Percentiles rank a stretch among this genome's conserved stretches.
Conservation (phyloP, 2,113 vertebrate genomes). For the Rhea americana region DNA sequence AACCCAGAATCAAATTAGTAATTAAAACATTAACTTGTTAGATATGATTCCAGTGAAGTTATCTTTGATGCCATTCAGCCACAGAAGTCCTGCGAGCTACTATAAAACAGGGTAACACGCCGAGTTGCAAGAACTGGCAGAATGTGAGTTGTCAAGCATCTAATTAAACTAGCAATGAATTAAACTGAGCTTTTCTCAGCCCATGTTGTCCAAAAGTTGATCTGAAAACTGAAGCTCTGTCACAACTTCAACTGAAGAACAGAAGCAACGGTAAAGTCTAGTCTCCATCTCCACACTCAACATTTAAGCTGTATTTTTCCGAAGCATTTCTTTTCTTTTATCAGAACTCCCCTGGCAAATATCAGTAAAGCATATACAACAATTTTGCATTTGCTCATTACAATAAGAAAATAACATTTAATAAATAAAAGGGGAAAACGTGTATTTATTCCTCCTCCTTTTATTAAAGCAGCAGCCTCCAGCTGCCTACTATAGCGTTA, state of each 20-base stretch:
- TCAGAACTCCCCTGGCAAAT: not conserved
- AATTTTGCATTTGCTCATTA: fast-evolving
- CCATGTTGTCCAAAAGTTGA: not conserved
- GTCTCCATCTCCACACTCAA: not conserved
- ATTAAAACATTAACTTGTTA: not conserved
- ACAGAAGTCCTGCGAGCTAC: not conserved
- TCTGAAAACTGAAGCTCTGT: not conserved
- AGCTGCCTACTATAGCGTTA: fast-evolving
- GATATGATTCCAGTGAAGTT: not conserved
- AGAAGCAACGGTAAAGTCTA: not conserved
- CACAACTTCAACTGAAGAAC: not conserved
- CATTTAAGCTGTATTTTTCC: not conserved
- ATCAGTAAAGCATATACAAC: not conserved
- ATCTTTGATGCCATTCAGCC: not conserved
- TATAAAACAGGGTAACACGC: fast-evolving
- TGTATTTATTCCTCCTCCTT: not conserved
- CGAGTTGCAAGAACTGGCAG: not conserved
- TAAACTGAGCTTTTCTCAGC: conserved; percentile 9
- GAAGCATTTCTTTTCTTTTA: not conserved
- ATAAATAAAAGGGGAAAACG: not conserved
- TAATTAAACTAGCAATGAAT: not conserved
- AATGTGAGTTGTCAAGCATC: not conserved
- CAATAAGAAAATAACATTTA: not conserved
- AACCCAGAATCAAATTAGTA: not conserved
- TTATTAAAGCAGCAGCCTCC: too few species aligned